Evolutionary conservation across 2,113 vertebrate genomes (phyloP).

Genomic region (Brachyhypopomus gauderio): DNA sequence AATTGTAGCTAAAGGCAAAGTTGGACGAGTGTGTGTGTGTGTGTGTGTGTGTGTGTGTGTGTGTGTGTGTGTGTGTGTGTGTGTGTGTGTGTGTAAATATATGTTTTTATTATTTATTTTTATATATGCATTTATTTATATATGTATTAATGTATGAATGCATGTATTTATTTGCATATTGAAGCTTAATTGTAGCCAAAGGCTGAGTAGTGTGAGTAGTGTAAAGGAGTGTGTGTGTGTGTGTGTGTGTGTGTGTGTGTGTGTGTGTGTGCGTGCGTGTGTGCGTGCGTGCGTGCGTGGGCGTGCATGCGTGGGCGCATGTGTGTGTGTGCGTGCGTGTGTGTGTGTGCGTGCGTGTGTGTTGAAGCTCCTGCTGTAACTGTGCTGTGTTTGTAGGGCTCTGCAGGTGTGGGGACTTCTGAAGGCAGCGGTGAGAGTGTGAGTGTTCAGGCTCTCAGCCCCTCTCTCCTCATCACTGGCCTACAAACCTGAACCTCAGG

Average conservation of each 20-base stretch:
- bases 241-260: not conserved
- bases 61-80: slow-evolving; percentile 10
- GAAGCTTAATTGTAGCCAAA: not conserved
- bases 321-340: not conserved
- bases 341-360: slow-evolving; percentile 15
- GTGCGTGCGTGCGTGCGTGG: not conserved
- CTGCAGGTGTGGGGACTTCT: slow-evolving; percentile 66
- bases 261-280: not conserved
- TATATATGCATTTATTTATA: not conserved
- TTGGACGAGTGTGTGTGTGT: not conserved
- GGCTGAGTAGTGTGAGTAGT: no score
- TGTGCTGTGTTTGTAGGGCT: slow-evolving; percentile 73
- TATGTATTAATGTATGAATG: not conserved
- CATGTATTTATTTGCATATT: not conserved
- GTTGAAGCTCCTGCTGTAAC: slow-evolving; percentile 38
- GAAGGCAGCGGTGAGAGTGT: slow-evolving; percentile 79
- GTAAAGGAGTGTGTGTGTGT: not conserved
- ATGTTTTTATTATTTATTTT: not conserved
- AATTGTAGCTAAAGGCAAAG: not conserved
- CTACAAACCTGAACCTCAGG: slow-evolving; percentile 36
- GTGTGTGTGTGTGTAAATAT: not conserved
- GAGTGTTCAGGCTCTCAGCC: slow-evolving; percentile 63
- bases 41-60: slow-evolving; percentile 69
- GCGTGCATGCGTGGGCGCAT: not conserved
- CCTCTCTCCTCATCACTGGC: not conserved